A percentile compares a stretch with the other conserved stretches of the same genome.
These are phyloP conservation scores for Parus major DNA, from an alignment of 2,113 vertebrate genomes.

Conservation along the genomic window DNA sequence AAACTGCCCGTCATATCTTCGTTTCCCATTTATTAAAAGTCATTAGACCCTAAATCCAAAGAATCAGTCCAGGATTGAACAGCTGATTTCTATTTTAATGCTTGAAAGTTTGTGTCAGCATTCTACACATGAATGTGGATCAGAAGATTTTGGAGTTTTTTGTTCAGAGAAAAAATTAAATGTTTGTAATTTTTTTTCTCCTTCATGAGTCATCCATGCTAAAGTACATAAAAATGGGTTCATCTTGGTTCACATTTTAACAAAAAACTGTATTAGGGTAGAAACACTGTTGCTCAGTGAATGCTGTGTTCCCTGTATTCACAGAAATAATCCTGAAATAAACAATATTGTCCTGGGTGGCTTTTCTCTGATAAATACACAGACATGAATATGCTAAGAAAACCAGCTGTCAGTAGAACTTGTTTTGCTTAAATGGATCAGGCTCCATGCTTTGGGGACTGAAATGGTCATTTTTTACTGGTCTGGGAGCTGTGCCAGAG, in stretches of 20 bases:
- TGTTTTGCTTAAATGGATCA: conserved; percentile 68
- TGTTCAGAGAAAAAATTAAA: background rate
- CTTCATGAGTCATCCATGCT: background rate
- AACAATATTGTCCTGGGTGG: conserved; percentile 70
- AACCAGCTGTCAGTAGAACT: conserved; percentile 69
- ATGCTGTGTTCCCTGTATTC: conserved; percentile 61
- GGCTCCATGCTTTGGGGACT: conserved; percentile 45
- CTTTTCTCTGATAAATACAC: conserved; percentile 66
- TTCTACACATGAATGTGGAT: background rate
- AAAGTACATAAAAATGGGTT: conserved; percentile 1
- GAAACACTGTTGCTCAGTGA: conserved; percentile 40
- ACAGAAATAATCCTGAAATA: conserved; percentile 71
- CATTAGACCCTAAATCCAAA: background rate
- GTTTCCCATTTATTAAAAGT: background rate
- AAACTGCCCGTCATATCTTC: background rate
- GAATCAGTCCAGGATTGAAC: background rate
- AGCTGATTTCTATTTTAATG: background rate
- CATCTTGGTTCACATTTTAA: conserved; percentile 28
- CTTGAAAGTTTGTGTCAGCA: background rate
- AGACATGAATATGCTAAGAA: conserved; percentile 57
- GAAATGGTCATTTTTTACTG: conserved; percentile 63
- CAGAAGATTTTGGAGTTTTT: background rate
- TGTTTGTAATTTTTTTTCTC: background rate
- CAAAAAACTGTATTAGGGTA: conserved; percentile 40
- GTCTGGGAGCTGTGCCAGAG: conserved; percentile 75